Evolutionary conservation across 2,888 invertebrate genomes (phyloP).

Genomic region (Thecocarcelia acutangulata): DNA sequence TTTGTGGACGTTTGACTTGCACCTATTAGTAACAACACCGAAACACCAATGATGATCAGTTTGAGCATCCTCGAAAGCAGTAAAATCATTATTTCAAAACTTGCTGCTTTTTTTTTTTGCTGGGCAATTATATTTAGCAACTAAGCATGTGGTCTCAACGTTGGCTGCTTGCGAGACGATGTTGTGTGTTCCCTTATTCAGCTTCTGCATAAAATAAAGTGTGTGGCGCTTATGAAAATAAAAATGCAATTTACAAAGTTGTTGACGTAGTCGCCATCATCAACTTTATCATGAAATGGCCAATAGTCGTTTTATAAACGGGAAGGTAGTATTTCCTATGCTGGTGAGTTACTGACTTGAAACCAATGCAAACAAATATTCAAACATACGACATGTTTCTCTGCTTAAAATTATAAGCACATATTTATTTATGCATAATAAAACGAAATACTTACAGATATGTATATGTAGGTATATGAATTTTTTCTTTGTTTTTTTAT

Average conservation of each 20-base stretch:
- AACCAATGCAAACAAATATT: neutral
- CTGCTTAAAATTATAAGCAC: constrained; percentile 51
- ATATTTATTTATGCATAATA: constrained; percentile 27
- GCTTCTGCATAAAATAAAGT: constrained; percentile 49
- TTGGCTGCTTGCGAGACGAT: constrained; percentile 37
- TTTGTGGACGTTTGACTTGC: no score
- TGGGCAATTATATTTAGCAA: constrained; percentile 43
- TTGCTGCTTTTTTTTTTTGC: no score
- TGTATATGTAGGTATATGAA: no score
- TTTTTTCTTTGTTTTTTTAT: constrained; percentile 77
- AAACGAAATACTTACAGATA: constrained; percentile 71
- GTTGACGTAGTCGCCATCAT: constrained; percentile 67
- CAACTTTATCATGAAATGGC: constrained; percentile 52
- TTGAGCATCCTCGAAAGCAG: no score
- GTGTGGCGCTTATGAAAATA: constrained; percentile 67
- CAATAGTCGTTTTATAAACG: constrained; percentile 53
- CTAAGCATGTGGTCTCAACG: constrained; percentile 63
- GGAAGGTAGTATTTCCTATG: constrained; percentile 3
- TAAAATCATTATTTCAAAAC: no score
- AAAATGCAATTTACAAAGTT: constrained; percentile 65
- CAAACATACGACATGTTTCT: neutral
- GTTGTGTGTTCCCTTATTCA: constrained; percentile 54
- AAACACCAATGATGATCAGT: no score
- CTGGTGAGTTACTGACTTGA: constrained; percentile 12
- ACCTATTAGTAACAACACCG: no score